Percentiles rank a stretch among this genome's conserved stretches.
Conservation (phyloP, 2,797 vertebrate species). For the Catostomus latipinnis region DNA sequence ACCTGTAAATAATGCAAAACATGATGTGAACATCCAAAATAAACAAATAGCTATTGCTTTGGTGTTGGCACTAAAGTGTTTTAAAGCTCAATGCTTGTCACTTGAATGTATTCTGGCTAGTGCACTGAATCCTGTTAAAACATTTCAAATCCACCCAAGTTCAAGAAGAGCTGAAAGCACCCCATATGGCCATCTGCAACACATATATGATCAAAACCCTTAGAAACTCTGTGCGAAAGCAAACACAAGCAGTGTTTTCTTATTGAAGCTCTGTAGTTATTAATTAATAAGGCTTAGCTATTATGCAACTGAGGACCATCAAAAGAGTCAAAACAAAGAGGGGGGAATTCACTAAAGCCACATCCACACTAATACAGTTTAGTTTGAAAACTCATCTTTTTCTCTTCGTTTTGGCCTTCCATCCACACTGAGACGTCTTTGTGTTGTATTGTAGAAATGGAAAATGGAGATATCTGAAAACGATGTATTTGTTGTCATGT, state of each 20-base stretch:
- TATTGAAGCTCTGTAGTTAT: constrained; percentile 31
- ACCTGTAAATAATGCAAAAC: constrained; percentile 73
- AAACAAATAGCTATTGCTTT: background rate
- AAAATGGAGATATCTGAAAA: too few species aligned
- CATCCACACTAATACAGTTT: too few species aligned
- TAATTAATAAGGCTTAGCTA: constrained; percentile 3
- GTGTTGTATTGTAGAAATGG: too few species aligned
- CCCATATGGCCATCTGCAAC: constrained; percentile 18
- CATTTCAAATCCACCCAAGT: constrained; percentile 11
- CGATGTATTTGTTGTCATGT: too few species aligned
- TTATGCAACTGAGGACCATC: background rate
- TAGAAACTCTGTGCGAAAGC: constrained; percentile 18
- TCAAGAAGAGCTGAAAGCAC: constrained; percentile 23
- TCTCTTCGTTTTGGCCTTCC: too few species aligned
- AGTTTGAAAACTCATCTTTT: too few species aligned
- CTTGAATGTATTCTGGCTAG: constrained; percentile 24
- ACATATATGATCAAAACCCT: constrained; percentile 38
- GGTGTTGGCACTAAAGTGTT: background rate
- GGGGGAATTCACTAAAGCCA: too few species aligned
- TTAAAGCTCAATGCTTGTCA: constrained; percentile 13
- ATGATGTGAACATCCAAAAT: constrained; percentile 5
- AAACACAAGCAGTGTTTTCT: constrained; percentile 17
- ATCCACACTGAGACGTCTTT: too few species aligned
- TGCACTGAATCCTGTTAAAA: constrained; percentile 38
- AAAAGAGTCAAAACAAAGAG: constrained; percentile 8